These are phyloP conservation scores for Sarcoramphus papa DNA, from an alignment of 2,797 vertebrate species.

Conservation along the genomic window DNA sequence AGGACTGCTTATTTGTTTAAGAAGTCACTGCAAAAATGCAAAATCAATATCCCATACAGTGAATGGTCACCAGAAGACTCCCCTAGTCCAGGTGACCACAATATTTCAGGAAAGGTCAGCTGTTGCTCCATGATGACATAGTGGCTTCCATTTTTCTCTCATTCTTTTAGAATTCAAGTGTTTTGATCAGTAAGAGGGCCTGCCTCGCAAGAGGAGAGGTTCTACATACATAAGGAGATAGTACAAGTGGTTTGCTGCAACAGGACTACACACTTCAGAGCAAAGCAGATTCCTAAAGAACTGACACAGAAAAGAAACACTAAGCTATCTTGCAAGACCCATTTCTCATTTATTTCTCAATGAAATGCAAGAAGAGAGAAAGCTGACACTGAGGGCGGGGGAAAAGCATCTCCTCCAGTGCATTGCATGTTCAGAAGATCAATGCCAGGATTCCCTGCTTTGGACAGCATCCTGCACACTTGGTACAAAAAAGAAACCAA, in stretches of 20 bases:
- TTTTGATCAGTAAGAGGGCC: neutral
- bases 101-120: neutral
- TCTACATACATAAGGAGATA: neutral
- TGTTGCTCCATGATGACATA: neutral
- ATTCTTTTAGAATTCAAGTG: neutral
- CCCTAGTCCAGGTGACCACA: neutral
- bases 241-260: neutral
- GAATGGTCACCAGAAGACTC: neutral
- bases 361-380: neutral
- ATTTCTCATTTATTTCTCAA: neutral
- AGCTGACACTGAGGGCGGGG: rapidly evolving
- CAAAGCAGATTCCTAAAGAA: neutral
- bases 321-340: neutral
- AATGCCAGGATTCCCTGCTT: neutral
- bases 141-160: neutral
- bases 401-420: neutral
- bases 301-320: neutral
- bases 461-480: neutral
- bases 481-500: neutral
- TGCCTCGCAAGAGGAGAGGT: neutral
- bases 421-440: neutral
- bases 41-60: neutral
- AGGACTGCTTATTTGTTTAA: neutral
- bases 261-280: neutral
- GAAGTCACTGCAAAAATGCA: neutral